These are phyloP conservation scores for Phrynocephalus vlangalii DNA, from an alignment of 2,797 vertebrate genomes.

Conservation along the genomic window DNA sequence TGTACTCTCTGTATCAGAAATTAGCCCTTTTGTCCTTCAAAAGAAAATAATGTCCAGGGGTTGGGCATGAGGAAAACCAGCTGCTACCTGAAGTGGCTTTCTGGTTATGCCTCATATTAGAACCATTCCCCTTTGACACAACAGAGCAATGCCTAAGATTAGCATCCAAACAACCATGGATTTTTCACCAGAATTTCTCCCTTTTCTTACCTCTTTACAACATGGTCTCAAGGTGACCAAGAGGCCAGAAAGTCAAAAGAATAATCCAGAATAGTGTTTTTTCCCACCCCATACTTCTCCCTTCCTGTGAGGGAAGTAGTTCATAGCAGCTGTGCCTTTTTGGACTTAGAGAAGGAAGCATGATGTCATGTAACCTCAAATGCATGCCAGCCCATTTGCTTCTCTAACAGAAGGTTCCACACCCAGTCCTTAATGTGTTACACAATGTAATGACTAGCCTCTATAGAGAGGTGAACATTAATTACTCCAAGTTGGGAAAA, in stretches of 20 bases:
- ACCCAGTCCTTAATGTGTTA: conserved; percentile 20
- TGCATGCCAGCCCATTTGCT: conserved; percentile 4
- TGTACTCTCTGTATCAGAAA: too few relatives aligned
- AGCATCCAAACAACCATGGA: not conserved
- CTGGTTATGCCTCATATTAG: not conserved
- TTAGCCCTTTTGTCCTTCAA: not conserved
- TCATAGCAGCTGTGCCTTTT: conserved; percentile 17
- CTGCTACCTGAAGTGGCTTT: not conserved
- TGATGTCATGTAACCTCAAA: conserved; percentile 19
- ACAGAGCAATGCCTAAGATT: not conserved
- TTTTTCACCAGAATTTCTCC: not conserved
- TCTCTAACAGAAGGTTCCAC: conserved; percentile 12
- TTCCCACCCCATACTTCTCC: not conserved
- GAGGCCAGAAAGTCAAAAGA: not conserved
- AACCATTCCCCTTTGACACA: not conserved
- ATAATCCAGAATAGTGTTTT: not conserved
- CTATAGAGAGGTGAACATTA: conserved; percentile 12
- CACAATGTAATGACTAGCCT: not conserved
- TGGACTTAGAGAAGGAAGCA: not conserved
- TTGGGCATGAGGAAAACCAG: not conserved
- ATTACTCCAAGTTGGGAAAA: conserved; percentile 19
- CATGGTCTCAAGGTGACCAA: not conserved
- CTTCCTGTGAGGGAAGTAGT: conserved; percentile 18
- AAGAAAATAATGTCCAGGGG: not conserved
- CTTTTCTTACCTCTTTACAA: not conserved